Evolutionary conservation across 2,113 vertebrate genomes (phyloP).

Genomic region (Eonycteris spelaea): DNA sequence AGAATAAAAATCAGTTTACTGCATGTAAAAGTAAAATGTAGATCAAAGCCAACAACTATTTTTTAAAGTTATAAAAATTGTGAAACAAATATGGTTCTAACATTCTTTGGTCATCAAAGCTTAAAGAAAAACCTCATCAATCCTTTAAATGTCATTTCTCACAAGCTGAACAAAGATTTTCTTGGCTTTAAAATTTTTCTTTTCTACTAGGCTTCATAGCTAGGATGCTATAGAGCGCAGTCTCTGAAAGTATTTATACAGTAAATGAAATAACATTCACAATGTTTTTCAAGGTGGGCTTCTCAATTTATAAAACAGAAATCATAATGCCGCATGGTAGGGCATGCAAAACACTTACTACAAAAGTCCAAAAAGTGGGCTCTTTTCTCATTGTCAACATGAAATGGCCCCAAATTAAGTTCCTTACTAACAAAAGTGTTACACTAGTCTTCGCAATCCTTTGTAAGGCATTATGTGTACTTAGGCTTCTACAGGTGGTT

Average conservation of each 20-base stretch:
- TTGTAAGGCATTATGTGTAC: not conserved
- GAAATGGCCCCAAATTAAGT: not conserved
- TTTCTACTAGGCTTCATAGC: not conserved
- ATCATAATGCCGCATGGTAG: not conserved
- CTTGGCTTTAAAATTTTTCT: not conserved
- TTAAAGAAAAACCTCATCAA: not conserved
- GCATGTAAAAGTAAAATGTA: not conserved
- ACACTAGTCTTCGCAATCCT: not conserved
- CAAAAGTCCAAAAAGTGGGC: fast-evolving
- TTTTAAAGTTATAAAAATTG: not conserved
- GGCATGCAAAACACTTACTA: not conserved
- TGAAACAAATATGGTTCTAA: not conserved
- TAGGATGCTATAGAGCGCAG: not conserved
- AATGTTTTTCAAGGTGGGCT: not conserved
- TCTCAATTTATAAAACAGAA: not conserved
- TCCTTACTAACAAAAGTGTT: not conserved
- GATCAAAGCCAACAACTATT: not conserved
- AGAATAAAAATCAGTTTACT: not conserved
- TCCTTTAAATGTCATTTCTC: not conserved
- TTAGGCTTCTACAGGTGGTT: not conserved
- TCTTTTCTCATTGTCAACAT: not conserved
- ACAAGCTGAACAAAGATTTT: not conserved
- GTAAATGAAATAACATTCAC: not conserved
- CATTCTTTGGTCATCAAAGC: not conserved
- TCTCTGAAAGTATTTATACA: not conserved